phyloP scores from a whole-genome alignment of 2,888 invertebrate genomes.

The Drosophila pseudotalamancana region DNA sequence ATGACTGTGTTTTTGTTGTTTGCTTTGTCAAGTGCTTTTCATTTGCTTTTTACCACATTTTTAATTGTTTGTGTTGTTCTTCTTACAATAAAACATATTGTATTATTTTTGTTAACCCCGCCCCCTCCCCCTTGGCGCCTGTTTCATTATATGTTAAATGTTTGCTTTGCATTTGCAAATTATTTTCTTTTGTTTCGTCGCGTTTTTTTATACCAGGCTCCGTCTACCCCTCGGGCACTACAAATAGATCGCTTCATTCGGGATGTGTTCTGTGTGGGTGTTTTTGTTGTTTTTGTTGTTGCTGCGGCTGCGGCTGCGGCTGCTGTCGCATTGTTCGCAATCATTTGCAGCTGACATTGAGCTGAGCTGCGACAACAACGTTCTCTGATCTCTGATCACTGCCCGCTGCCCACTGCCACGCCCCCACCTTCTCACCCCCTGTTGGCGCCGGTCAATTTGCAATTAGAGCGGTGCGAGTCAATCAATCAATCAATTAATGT shows the following conservation, averaged over 20 bases:
- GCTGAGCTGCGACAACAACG: constrained; percentile 67
- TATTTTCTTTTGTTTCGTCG: constrained; percentile 40
- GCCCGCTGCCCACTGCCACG: constrained; percentile 49
- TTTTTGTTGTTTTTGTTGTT: constrained; percentile 21
- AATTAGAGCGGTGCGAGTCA: constrained; percentile 68
- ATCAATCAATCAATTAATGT: constrained; percentile 78
- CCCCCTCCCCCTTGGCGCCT: not conserved
- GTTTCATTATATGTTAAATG: constrained; percentile 37
- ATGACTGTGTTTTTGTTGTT: constrained; percentile 55
- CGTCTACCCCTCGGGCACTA: constrained; percentile 3
- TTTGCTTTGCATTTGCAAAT: constrained; percentile 56
- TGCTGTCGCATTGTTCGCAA: constrained; percentile 66
- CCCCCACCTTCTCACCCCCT: constrained; percentile 11
- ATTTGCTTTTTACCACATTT: constrained; percentile 52
- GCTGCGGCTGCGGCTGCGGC: no score
- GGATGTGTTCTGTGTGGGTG: constrained; percentile 21
- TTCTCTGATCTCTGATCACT: constrained; percentile 30
- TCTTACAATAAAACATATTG: constrained; percentile 35
- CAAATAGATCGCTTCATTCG: constrained; percentile 36
- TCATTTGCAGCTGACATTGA: constrained; percentile 53
- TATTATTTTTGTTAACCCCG: constrained; percentile 25
- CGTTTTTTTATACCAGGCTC: constrained; percentile 24
- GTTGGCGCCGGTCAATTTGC: constrained; percentile 63
- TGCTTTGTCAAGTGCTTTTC: constrained; percentile 58
- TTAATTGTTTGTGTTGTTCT: constrained; percentile 17